Percentiles rank a stretch among this genome's conserved stretches.
Conservation (phyloP, 2,888 invertebrate genomes). For the Dorcus parallelipipedus region DNA sequence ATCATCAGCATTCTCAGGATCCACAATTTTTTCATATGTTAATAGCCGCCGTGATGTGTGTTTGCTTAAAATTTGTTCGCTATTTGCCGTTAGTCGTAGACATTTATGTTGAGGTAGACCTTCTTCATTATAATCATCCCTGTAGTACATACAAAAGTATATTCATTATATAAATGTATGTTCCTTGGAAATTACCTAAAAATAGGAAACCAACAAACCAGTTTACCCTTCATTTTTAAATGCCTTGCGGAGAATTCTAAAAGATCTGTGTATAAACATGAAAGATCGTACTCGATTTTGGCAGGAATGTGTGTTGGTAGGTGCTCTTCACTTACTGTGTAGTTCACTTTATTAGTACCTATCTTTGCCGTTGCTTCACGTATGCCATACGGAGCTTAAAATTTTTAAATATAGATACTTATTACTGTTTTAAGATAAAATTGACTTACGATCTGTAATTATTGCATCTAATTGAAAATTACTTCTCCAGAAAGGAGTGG, state of each 20-base stretch:
- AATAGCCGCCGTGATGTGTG: conserved; percentile 79
- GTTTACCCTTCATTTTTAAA: conserved; percentile 69
- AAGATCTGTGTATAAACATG: conserved; percentile 80
- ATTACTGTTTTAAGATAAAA: not conserved
- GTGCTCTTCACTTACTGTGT: conserved; percentile 63
- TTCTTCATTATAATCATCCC: conserved; percentile 67
- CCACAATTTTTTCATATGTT: conserved; percentile 75
- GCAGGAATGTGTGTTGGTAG: conserved; percentile 72
- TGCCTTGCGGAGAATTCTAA: conserved; percentile 77
- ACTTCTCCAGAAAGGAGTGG: conserved; percentile 74
- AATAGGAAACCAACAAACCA: conserved; percentile 96
- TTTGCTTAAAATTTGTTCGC: conserved; percentile 83
- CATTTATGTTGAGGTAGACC: conserved; percentile 80
- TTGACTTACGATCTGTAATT: conserved; percentile 86
- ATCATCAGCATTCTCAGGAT: conserved; percentile 46
- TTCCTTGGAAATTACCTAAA: conserved; percentile 58
- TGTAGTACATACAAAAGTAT: no score
- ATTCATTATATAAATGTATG: no score
- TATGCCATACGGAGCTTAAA: conserved; percentile 93
- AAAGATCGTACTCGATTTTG: conserved; percentile 80
- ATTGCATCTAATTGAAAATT: conserved; percentile 81
- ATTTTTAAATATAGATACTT: not conserved
- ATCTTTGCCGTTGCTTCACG: conserved; percentile 88
- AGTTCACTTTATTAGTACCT: conserved; percentile 62
- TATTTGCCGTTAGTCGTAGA: conserved; percentile 73